Evolutionary conservation across 2,797 vertebrate species (phyloP), one percentile per base, ranked within the genome.

Genomic region (Danio jaintianensis): DNA sequence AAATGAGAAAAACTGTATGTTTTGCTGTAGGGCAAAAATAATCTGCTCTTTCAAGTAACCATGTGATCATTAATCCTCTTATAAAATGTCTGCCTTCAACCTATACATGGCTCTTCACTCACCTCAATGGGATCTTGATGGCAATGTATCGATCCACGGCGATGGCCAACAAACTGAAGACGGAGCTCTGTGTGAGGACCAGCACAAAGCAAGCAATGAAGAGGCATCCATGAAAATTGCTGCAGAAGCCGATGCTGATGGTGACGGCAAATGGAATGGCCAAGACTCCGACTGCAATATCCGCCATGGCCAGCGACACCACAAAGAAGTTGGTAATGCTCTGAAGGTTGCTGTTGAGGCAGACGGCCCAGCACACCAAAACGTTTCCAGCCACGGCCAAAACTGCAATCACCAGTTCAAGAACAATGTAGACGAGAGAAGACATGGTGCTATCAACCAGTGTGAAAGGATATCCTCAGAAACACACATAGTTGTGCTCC

Each of bases 111-210:
- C 7, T 1, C 5, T 47, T 80, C 62, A 9, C 92, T 93, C 78
- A 99, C 98, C 98, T 96, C 88, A 99, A 96, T 0, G 98, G 97
- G 61, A 96, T 96, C 81, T 96, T 96, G 92, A 99, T 98, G 3
- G 97, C 96, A 0, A 99, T 95, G 90, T 98, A 97, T 29, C 98
- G 96, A 90, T 99, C 98, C 3, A 97, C 92, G 64, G 98, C 98
- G 0, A 99, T 98, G n/a, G 98, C 98, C n/a, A 99, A 92, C 76
- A 99, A 94, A 87, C 97, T 99, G 92, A 99, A 99, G 93, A 99
- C 99, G 18, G 98, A 99, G 85, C 96, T 97, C 92, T 99, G 98
- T 0, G 98, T 99, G 89, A 99, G 92, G 81, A 99, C 95, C 83
- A 99, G 94, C 63, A 99, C 94, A 0, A 99, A 99, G 93, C 98